Conservation (phyloP, 2,888 invertebrate genomes). For the Andrena flavipes region DNA sequence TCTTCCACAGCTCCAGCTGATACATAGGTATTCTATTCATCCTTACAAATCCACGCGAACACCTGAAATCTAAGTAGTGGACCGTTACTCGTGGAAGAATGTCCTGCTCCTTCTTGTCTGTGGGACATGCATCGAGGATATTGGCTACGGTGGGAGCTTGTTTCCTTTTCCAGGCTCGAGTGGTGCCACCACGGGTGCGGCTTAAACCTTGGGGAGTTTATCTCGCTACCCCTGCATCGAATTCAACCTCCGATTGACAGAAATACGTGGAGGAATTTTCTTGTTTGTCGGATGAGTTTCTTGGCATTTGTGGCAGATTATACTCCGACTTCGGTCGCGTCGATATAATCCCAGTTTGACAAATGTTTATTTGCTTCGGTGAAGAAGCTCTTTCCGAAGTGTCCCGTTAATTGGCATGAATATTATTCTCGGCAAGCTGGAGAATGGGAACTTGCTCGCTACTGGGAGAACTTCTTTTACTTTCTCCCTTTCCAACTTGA, state of each 20-base stretch:
- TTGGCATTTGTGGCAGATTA: too few relatives aligned
- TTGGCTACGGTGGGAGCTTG: background rate
- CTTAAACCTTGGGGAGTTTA: background rate
- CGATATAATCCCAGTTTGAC: too few relatives aligned
- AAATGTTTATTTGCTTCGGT: too few relatives aligned
- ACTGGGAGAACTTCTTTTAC: background rate
- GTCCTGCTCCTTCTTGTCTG: background rate
- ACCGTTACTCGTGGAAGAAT: background rate
- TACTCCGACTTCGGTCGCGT: too few relatives aligned
- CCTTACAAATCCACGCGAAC: background rate
- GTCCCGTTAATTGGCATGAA: too few relatives aligned
- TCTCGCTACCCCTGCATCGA: background rate
- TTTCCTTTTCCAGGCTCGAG: background rate
- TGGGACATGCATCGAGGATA: background rate
- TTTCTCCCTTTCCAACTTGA: background rate
- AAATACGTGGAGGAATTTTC: too few relatives aligned
- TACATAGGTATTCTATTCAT: slow-evolving; percentile 14
- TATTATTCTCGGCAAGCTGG: background rate
- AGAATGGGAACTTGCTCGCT: background rate
- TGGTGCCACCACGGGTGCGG: background rate
- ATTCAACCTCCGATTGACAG: too few relatives aligned
- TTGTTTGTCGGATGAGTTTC: too few relatives aligned
- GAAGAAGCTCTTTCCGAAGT: too few relatives aligned
- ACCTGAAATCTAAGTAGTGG: too few relatives aligned
- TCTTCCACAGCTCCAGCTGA: background rate